Conservation (phyloP, 2,797 vertebrate genomes). For the Caiman crocodilus region DNA sequence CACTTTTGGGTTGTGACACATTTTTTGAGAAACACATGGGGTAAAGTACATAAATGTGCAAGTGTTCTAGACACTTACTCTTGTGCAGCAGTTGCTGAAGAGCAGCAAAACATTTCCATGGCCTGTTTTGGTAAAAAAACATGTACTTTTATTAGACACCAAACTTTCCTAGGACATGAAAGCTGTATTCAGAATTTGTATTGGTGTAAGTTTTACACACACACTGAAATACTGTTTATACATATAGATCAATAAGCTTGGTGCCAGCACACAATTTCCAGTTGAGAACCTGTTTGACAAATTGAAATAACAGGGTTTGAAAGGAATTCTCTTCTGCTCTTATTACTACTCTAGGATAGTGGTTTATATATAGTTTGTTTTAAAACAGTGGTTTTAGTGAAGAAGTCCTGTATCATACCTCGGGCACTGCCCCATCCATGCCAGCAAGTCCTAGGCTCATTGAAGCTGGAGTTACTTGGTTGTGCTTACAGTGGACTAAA, state of each 20-base stretch:
- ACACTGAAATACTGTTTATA: background rate
- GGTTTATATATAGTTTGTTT: slow-evolving; percentile 75
- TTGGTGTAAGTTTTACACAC: background rate
- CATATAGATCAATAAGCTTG: background rate
- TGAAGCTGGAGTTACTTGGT: slow-evolving; percentile 93
- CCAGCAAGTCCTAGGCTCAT: slow-evolving; percentile 92
- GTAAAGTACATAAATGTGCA: background rate
- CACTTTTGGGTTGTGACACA: background rate
- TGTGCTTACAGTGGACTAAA: slow-evolving; percentile 94
- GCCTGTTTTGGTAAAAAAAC: background rate
- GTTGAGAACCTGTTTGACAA: background rate
- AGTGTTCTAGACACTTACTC: background rate
- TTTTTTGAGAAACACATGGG: background rate
- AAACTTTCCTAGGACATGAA: background rate
- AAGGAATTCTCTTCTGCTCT: background rate
- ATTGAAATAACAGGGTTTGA: background rate
- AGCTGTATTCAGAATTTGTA: background rate
- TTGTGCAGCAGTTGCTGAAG: background rate
- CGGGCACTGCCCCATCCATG: slow-evolving; percentile 94
- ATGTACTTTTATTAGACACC: background rate
- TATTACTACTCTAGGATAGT: slow-evolving; percentile 36
- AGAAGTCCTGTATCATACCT: slow-evolving; percentile 95
- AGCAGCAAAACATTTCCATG: background rate
- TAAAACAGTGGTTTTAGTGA: slow-evolving; percentile 93
- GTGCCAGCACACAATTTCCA: slow-evolving; percentile 17